phyloP scores from a whole-genome alignment of 2,113 vertebrate genomes.

The Puma concolor region DNA sequence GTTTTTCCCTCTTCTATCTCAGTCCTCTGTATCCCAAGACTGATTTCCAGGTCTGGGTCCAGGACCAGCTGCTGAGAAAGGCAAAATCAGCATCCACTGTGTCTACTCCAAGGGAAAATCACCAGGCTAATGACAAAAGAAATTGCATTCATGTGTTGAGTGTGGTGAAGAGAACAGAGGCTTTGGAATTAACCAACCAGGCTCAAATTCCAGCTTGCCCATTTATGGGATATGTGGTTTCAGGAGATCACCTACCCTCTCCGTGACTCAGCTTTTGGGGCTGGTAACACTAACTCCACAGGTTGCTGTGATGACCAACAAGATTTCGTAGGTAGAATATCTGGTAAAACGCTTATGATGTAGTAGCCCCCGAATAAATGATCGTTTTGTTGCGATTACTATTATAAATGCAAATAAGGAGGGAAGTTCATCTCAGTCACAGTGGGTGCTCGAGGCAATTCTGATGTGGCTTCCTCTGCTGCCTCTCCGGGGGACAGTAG shows the following conservation, averaged over 20 bases:
- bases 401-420: not conserved
- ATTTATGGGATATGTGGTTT: not conserved
- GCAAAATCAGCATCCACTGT: conserved; percentile 48
- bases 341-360: not conserved
- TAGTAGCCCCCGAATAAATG: not conserved
- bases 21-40: not conserved
- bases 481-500: not conserved
- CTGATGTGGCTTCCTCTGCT: not conserved
- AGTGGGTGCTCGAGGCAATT: not conserved
- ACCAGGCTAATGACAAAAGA: conserved; percentile 12
- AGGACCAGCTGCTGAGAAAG: conserved; percentile 47
- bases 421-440: not conserved
- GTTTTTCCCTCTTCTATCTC: not conserved
- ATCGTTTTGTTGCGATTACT: not conserved
- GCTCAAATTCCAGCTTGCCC: not conserved
- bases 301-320: not conserved
- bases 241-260: not conserved
- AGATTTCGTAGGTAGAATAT: not conserved
- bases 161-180: not conserved
- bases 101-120: conserved; percentile 23
- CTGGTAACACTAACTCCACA: not conserved
- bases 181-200: not conserved
- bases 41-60: conserved; percentile 25
- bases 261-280: not conserved
- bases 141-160: not conserved